Evolutionary conservation across 2,797 vertebrate genomes (phyloP), one percentile per base, ranked within the genome.

Genomic region (Lacerta agilis): DNA sequence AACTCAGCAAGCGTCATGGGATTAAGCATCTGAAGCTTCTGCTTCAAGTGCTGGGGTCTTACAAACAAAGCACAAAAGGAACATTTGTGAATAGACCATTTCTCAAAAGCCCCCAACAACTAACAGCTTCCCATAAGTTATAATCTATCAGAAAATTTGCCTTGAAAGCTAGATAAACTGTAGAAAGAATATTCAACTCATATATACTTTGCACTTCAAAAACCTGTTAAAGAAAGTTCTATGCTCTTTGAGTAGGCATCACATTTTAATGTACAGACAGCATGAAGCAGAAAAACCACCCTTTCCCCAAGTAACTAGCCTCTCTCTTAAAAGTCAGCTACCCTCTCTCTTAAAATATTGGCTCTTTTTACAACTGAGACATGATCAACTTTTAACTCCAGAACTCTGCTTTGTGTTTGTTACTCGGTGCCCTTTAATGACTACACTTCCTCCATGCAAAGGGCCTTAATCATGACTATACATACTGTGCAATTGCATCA

Each of bases 41-140:
- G 61, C 49, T 88, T 66, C 33, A 43, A 87, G 55, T 33, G 29
- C 55, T 76, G 2, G 13, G 36, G 69, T 77, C 71, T 81, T 89
- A 86, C 75, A 89, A 88, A 67, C n/a, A 67, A 66, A 66, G 79
- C 55, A 88, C n/a, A 85, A 85, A 80, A 64, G 15, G 55, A 85
- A 85, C 17, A 49, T 49, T 33, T 73, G 3, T 73, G 58, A 81
- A 85, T 3, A 83, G 45, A 82, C 8, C 18, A 38, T 23, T 11
- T 41, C 23, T 71, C 29, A 78, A 45, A 75, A 38, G 72, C 77
- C 11, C 64, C 29, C 23, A 8, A 77, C 36, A 82, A 4, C 41
- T 76, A 73, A 87, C 23, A 72, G 29, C n/a, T 71, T 3, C 55
- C 58, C 77, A 79, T 2, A 61, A 80, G 23, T 15, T 77, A 75